These are phyloP conservation scores for Caenorhabditis doughertyi DNA, from an alignment of 2,888 invertebrate genomes.

Conservation along the genomic window DNA sequence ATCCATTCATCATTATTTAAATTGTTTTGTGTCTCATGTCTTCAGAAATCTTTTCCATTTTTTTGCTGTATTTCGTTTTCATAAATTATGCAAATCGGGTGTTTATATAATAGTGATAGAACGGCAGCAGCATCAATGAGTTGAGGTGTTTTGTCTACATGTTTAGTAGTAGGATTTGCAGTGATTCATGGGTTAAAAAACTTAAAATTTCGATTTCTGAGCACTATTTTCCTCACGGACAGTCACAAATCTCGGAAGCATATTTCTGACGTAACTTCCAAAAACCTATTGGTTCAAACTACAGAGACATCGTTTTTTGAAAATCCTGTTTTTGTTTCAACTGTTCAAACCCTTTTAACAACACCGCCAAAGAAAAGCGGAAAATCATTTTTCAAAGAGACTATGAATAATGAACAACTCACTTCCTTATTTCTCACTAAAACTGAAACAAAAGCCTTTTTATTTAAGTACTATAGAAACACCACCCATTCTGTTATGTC, in stretches of 20 bases:
- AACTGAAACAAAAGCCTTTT: neutral
- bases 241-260: too few relatives aligned
- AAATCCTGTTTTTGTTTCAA: neutral
- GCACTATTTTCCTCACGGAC: too few relatives aligned
- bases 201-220: too few relatives aligned
- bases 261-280: too few relatives aligned
- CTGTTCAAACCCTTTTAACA: neutral
- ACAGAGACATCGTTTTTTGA: neutral
- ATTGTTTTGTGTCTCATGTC: neutral
- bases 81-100: conserved; percentile 56
- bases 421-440: neutral
- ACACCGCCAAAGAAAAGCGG: conserved; percentile 5
- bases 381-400: conserved; percentile 48
- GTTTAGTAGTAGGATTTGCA: neutral
- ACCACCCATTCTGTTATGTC: neutral
- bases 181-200: neutral
- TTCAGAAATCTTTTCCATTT: neutral
- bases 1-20: neutral
- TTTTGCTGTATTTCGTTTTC: conserved; percentile 50
- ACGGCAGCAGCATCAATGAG: neutral
- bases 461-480: neutral
- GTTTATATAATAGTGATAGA: conserved; percentile 20
- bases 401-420: conserved; percentile 54
- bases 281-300: neutral
- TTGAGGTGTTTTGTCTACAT: neutral